A percentile compares a stretch with the other conserved stretches of the same genome.
These are phyloP conservation scores for Tetramorium alpestre DNA, from an alignment of 1,140 invertebrate species.

Conservation along the genomic window DNA sequence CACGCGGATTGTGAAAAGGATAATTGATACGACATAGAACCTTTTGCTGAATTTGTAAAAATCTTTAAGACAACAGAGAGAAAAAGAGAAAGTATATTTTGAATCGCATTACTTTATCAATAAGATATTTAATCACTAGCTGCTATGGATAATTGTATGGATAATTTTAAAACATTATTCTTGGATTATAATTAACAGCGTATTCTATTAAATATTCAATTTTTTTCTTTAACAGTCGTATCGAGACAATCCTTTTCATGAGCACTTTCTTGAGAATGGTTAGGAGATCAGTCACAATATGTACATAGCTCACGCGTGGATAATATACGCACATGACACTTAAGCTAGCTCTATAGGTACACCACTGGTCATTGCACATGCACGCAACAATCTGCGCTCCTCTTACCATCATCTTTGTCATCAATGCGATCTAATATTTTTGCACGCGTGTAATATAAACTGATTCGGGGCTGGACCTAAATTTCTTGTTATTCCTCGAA, in stretches of 20 bases:
- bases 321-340: conserved; percentile 69
- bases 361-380: conserved; percentile 77
- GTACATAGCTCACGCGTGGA: conserved; percentile 72
- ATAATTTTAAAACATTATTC: not conserved
- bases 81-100: not conserved
- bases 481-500: not conserved
- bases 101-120: not conserved
- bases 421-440: conserved; percentile 42
- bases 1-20: conserved; percentile 35
- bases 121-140: not conserved
- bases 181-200: not conserved
- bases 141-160: not conserved
- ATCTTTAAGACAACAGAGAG: not conserved
- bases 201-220: not conserved
- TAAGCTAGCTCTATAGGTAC: conserved; percentile 75
- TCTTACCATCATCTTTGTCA: conserved; percentile 71
- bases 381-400: conserved; percentile 76
- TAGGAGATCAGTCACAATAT: conserved; percentile 71
- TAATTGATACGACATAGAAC: conserved; percentile 17
- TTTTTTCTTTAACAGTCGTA: conserved; percentile 21
- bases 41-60: not conserved
- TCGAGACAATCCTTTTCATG: conserved; percentile 32
- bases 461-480: not conserved
- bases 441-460: not conserved
- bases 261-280: conserved; percentile 70